A percentile compares a stretch with the other conserved stretches of the same genome.
phyloP scores from a whole-genome alignment of 2,113 vertebrate genomes.

The Neodon shergylaensis region DNA sequence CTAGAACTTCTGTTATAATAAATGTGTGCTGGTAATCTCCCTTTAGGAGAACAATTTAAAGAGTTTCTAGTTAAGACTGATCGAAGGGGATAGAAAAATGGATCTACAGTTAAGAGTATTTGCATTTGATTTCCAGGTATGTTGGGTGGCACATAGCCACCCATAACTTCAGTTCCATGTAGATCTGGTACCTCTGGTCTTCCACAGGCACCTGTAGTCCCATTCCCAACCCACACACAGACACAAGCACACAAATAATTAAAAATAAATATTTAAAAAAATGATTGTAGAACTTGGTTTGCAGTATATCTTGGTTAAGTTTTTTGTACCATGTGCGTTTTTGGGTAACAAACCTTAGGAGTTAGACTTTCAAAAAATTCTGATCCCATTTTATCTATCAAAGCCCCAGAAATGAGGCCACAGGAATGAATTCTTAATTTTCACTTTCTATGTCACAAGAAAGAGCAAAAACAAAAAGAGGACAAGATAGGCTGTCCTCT shows the following conservation, averaged over 20 bases:
- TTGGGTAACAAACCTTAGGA: neutral
- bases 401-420: neutral
- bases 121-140: neutral
- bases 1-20: neutral
- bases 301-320: neutral
- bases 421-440: neutral
- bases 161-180: neutral
- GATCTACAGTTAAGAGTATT: rapidly evolving
- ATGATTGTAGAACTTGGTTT: neutral
- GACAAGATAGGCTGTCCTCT: neutral
- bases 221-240: neutral
- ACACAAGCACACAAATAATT: neutral
- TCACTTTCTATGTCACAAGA: neutral
- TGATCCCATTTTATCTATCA: neutral
- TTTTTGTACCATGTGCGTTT: neutral
- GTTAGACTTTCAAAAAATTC: neutral
- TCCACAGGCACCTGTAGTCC: neutral
- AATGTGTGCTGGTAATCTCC: neutral
- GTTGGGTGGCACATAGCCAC: neutral
- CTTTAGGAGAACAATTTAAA: neutral
- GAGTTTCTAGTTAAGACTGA: neutral
- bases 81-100: neutral
- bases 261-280: neutral
- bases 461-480: neutral
- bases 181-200: neutral